Base-by-base conservation (phyloP, 35 echinoderm and acorn worm species). In the Heliocidaris erythrogramma region DNA sequence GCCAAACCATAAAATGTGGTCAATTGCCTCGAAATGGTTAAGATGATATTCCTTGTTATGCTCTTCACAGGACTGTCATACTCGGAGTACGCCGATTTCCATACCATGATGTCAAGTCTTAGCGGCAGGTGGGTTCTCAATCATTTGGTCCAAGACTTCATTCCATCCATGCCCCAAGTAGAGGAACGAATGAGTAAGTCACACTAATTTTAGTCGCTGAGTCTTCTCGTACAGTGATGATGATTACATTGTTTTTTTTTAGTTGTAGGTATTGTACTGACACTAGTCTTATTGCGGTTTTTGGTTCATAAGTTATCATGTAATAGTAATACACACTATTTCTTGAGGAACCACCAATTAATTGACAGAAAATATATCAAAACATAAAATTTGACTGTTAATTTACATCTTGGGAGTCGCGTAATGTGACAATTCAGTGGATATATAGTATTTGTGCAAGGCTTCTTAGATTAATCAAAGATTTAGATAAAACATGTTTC, bases 91-190 rank as follows among this genome's bases (percentile, higher is more conserved):
- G 56, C 94, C 56, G 21, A 61, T 17, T 95, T 95, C 32, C 86
- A 91, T 84, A 52, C 87, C 48, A 29, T 90, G 87, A 95, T 95
- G 88, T 48, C 47, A 3, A n/a, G 30, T 9, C 30, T 60, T 60
- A 88, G 89, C 35, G 30, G 86, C 24, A 47, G 17, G 35, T 95
- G 86, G 49, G 32, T 95, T 59, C 86, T 31, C 24, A 49, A 91
- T 18, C 49, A 95, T 16, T 31, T 95, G 21, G 47, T 95, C 47
- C 94, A 91, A 47, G 94, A 95, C 29, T 95, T 95, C 32, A 78
- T 95, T 47, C 94, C 94, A 1, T 95, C 94, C 6, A 95, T 95
- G 94, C 94, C 94, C 27, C 49, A 91, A 18, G 11, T 95, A 42
- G 59, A 95, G 21, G 31, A 95, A 85, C 29, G 90, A 90, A 49